Evolutionary conservation across 2,113 vertebrate genomes (phyloP).

Genomic region (Bungarus multicinctus): DNA sequence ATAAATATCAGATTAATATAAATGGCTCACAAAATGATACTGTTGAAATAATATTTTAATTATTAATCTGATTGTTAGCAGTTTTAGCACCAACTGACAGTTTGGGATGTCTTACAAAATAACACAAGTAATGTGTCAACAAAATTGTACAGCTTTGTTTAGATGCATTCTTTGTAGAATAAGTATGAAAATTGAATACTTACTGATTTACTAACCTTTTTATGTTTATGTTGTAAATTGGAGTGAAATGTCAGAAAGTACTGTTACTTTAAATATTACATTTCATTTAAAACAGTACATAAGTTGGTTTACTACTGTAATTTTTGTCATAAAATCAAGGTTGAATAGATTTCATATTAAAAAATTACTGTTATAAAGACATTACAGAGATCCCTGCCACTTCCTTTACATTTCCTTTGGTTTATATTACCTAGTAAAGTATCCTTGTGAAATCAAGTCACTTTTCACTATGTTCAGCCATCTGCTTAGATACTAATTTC

Average conservation of each 20-base stretch:
- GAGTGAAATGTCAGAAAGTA: slow-evolving; percentile 10
- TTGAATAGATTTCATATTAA: background rate
- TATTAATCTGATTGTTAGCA: background rate
- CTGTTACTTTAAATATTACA: background rate
- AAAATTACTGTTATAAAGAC: background rate
- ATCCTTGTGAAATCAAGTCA: background rate
- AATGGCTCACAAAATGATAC: background rate
- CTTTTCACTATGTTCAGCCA: background rate
- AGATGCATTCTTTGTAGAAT: background rate
- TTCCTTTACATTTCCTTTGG: slow-evolving; percentile 17
- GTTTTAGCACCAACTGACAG: background rate
- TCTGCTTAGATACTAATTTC: background rate
- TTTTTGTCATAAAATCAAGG: background rate
- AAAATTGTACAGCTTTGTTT: background rate
- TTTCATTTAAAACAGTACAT: background rate
- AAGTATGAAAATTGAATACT: background rate
- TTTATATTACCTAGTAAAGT: slow-evolving; percentile 5
- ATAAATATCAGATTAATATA: background rate
- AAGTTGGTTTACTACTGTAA: background rate
- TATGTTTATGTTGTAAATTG: slow-evolving; percentile 1
- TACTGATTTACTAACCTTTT: background rate
- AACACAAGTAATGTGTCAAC: background rate
- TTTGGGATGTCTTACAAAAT: background rate
- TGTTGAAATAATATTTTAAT: background rate
- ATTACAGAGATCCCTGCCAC: background rate